phyloP scores from a whole-genome alignment of 1,140 invertebrate genomes.

The Laupala kohalensis region DNA sequence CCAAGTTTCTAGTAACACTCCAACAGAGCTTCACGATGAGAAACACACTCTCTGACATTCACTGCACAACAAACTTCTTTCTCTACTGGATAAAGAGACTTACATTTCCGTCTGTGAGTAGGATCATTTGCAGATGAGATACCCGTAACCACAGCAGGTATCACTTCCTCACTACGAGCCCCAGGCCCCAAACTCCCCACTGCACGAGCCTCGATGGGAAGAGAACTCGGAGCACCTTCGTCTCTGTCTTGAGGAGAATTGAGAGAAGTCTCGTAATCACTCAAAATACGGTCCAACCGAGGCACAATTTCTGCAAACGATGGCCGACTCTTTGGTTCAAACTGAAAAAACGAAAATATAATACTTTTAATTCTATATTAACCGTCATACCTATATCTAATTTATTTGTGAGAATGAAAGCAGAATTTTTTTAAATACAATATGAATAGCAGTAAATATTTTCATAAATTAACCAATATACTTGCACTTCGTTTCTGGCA shows the following conservation, averaged over 20 bases:
- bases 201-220: constrained; percentile 18
- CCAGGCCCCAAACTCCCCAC: constrained; percentile 27
- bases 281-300: constrained; percentile 41
- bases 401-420: no score
- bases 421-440: no score
- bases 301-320: constrained; percentile 64
- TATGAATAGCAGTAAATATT: no score
- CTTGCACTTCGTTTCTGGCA: no score
- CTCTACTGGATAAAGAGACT: constrained; percentile 5
- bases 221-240: background rate
- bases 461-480: no score
- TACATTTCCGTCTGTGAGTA: constrained; percentile 12
- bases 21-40: no score
- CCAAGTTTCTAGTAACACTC: no score
- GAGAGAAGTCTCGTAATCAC: constrained; percentile 24
- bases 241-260: constrained; percentile 3
- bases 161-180: constrained; percentile 18
- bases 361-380: no score
- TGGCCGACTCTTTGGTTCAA: constrained; percentile 71
- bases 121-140: background rate
- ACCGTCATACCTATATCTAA: no score
- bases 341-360: constrained; percentile 35
- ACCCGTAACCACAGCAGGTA: constrained; percentile 5
- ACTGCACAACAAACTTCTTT: no score
- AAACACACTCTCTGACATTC: no score